These are phyloP conservation scores for Pongo pygmaeus DNA, from an alignment of 2,113 vertebrate species.

Conservation along the genomic window DNA sequence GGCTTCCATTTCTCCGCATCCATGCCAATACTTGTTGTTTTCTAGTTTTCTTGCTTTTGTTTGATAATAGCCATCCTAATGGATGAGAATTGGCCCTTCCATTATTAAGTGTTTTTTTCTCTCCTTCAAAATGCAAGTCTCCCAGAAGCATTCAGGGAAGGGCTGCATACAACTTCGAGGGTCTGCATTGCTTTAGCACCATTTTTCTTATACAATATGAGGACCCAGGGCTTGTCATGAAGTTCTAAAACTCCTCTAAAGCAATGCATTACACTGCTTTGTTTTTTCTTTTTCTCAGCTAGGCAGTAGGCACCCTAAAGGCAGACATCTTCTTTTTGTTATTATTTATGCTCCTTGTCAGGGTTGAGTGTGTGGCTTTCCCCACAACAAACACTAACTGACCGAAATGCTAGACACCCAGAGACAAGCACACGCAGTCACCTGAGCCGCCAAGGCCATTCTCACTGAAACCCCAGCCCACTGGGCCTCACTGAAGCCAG, in stretches of 20 bases:
- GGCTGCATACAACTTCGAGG: neutral
- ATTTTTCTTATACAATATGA: neutral
- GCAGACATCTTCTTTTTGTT: neutral
- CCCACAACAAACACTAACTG: neutral
- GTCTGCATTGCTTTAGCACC: neutral
- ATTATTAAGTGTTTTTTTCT: neutral
- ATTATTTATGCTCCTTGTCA: neutral
- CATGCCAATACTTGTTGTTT: neutral
- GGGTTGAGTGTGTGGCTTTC: neutral
- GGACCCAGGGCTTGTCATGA: neutral
- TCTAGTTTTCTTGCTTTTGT: neutral
- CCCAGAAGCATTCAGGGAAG: neutral
- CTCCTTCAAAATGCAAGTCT: neutral
- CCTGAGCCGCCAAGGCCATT: neutral
- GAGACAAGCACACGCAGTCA: neutral
- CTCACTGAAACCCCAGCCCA: neutral
- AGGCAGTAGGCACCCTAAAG: neutral
- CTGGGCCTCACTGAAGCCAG: accelerated
- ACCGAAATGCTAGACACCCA: neutral
- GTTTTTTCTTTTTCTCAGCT: neutral
- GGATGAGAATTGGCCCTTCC: neutral
- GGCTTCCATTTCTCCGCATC: neutral
- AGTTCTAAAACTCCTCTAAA: neutral
- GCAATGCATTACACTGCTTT: too few relatives aligned
- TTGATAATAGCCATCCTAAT: neutral